Evolutionary conservation across 2,797 vertebrate genomes (phyloP).

Genomic region (Carcharodon carcharias): DNA sequence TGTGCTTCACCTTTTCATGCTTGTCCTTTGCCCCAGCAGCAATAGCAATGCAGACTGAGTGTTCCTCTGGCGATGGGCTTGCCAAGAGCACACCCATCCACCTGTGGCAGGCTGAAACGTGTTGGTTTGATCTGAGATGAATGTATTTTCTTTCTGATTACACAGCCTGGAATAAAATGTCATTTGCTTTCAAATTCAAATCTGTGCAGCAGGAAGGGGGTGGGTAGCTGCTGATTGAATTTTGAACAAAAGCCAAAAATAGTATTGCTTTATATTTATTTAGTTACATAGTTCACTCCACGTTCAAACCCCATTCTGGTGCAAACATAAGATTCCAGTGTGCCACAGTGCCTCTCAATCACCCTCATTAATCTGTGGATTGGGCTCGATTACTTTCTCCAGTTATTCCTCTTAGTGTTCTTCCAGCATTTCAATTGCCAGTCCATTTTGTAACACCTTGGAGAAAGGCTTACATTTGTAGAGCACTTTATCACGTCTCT

Average conservation of each 20-base stretch:
- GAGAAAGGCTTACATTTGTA: background rate
- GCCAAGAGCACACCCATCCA: background rate
- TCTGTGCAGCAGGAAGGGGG: background rate
- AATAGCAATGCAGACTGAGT: background rate
- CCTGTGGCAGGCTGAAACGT: background rate
- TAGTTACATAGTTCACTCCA: constrained; percentile 7
- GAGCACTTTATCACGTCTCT: background rate
- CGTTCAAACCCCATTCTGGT: background rate
- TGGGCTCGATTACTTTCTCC: background rate
- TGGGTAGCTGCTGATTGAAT: constrained; percentile 21
- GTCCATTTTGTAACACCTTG: background rate
- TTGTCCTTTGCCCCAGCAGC: no score
- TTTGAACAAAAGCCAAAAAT: constrained; percentile 29
- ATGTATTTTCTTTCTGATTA: background rate
- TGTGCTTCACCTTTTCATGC: background rate
- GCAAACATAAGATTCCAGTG: background rate
- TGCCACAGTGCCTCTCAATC: background rate
- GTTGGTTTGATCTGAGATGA: background rate
- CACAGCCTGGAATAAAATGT: background rate
- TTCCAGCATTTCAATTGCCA: background rate
- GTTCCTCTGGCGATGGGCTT: no score
- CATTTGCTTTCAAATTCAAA: background rate
- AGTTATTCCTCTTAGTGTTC: background rate
- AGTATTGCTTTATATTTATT: constrained; percentile 18
- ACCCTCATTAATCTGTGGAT: background rate